These are phyloP conservation scores for Microplitis deprimator DNA, from an alignment of 2,888 invertebrate genomes.

Conservation along the genomic window DNA sequence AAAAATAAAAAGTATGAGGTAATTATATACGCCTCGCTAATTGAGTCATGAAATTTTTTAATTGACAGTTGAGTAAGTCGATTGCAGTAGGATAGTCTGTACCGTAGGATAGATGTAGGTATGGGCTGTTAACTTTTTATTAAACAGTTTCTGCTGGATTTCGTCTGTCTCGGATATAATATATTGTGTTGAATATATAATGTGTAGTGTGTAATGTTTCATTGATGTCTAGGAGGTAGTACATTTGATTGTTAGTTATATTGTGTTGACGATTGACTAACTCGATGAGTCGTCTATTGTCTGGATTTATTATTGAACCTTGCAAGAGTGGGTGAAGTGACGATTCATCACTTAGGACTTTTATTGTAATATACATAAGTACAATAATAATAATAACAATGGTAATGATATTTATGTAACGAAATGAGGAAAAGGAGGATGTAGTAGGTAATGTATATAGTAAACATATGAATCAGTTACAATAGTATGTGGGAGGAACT, in stretches of 20 bases:
- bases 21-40: constrained; percentile 26
- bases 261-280: constrained; percentile 13
- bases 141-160: neutral
- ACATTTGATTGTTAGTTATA: neutral
- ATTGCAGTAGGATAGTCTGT: neutral
- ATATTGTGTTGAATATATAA: neutral
- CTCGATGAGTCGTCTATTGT: constrained; percentile 19
- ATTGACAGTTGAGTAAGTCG: constrained; percentile 26
- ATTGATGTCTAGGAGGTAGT: constrained; percentile 1
- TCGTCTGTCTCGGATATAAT: neutral
- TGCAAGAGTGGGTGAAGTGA: neutral
- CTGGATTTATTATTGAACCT: neutral
- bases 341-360: constrained; percentile 21
- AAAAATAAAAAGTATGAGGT: constrained; percentile 8
- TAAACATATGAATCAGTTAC: neutral
- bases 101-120: neutral
- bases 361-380: neutral
- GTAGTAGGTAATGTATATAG: constrained; percentile 1
- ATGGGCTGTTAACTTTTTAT: neutral
- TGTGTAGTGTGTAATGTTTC: neutral
- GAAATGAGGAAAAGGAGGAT: neutral
- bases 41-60: constrained; percentile 24
- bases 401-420: neutral
- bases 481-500: constrained; percentile 8
- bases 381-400: neutral